Conservation (phyloP, 2,888 invertebrate genomes). For the Carterocephalus palaemon region DNA sequence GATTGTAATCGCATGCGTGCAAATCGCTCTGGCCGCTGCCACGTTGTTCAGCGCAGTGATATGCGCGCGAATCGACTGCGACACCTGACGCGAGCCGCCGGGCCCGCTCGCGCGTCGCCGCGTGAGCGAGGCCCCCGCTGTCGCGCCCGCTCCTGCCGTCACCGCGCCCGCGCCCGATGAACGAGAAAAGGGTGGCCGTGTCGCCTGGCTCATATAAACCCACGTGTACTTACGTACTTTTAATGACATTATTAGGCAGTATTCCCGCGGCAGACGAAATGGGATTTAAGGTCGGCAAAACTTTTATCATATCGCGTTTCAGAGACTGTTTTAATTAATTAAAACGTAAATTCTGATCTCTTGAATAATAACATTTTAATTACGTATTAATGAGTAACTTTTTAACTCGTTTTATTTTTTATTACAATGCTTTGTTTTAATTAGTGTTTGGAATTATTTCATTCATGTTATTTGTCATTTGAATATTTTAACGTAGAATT, state of each 20-base stretch:
- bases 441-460: too few relatives aligned
- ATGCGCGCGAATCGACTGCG: conserved; percentile 76
- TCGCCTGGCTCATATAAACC: conserved; percentile 80
- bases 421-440: too few relatives aligned
- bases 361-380: too few relatives aligned
- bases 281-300: conserved; percentile 20
- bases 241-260: conserved; percentile 25
- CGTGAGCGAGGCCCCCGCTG: conserved; percentile 57
- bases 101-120: conserved; percentile 60
- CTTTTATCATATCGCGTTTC: conserved; percentile 27
- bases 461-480: too few relatives aligned
- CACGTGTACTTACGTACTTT: conserved; percentile 19
- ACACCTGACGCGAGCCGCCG: conserved; percentile 67
- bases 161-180: conserved; percentile 52
- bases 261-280: neutral
- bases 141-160: conserved; percentile 46
- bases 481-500: too few relatives aligned
- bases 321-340: conserved; percentile 24
- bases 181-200: conserved; percentile 71
- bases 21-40: conserved; percentile 69
- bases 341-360: conserved; percentile 4
- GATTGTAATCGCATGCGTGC: conserved; percentile 71
- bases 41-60: conserved; percentile 74
- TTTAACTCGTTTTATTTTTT: too few relatives aligned
- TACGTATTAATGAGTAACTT: too few relatives aligned